Base-by-base conservation (phyloP, 2,888 invertebrate species). In the Rutpela maculata region DNA sequence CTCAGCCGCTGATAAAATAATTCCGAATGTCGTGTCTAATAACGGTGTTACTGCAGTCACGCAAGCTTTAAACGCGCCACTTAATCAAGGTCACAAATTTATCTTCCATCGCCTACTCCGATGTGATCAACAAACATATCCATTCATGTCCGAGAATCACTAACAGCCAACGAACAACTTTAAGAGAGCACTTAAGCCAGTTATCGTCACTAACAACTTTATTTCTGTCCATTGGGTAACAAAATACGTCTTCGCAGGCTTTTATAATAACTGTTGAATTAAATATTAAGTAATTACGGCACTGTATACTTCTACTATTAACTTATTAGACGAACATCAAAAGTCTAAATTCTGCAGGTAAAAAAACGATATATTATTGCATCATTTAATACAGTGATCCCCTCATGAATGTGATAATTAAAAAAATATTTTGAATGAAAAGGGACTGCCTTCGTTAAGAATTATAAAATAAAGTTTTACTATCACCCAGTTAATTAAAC, bases 11-110 rank as follows among this genome's bases (percentile, higher is more conserved):
- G 90, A 90, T 90, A 90, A 90, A 89, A 90, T 90, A 90, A 90
- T 90, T 90, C 87, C 87, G 87, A 88, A 89, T 89, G 90, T 90
- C 89, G 90, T 89, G 90, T 88, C 88, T 89, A 89, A 90, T 89
- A 89, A 89, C 87, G 87, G 86, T 85, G 86, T 84, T 84, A 85
- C 85, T 81, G 80, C 74, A 82, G 87, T 88, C 89, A 89, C 89
- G 89, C 89, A 84, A 88, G 75, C 79, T 81, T 83, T 85, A 86
- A 87, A 86, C 86, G 87, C 86, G 85, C 86, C 87, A 85, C 87
- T 87, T 88, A 87, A 88, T 87, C 87, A 86, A 86, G 86, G 86
- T 84, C 86, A 84, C 82, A 83, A 78, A 77, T 60, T 80, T 77
- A 79, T 79, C 79, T 63, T 31, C 72, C 63, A 63, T 72, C 72